These are phyloP conservation scores for Saccopteryx leptura DNA, from an alignment of 2,113 vertebrate species.

Conservation along the genomic window DNA sequence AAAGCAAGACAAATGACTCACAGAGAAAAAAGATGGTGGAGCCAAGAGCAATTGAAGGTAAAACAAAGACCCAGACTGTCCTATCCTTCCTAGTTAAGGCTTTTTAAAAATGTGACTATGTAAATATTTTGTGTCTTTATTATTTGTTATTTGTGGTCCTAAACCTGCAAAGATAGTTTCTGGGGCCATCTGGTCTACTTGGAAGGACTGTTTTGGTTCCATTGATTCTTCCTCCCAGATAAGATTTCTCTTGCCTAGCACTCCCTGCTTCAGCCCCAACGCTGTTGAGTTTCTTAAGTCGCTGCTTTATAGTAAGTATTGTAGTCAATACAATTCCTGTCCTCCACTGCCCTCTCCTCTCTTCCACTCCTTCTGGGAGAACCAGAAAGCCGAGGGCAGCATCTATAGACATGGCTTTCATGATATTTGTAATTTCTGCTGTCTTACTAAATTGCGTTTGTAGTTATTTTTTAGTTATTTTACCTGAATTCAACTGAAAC, in stretches of 20 bases:
- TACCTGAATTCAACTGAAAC: background rate
- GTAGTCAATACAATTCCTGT: rapidly evolving
- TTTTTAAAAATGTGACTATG: background rate
- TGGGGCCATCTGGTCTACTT: background rate
- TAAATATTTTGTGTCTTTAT: background rate
- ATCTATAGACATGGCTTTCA: background rate
- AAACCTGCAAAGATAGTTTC: background rate
- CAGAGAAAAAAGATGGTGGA: constrained; percentile 43
- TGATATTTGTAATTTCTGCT: background rate
- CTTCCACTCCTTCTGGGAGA: background rate
- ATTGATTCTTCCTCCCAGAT: rapidly evolving
- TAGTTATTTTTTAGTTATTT: background rate
- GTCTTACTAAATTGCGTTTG: background rate
- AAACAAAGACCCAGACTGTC: background rate
- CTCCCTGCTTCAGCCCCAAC: rapidly evolving
- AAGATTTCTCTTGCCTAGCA: rapidly evolving
- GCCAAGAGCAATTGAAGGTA: constrained; percentile 60
- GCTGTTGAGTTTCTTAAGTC: background rate
- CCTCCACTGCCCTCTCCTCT: background rate
- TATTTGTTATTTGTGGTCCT: background rate
- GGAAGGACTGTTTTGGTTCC: background rate
- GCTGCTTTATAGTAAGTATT: rapidly evolving
- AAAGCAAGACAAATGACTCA: constrained; percentile 59
- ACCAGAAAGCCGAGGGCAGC: background rate
- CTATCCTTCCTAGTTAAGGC: rapidly evolving